Base-by-base conservation (phyloP, 1,140 invertebrate species). In the Aleiodes sp. region DNA sequence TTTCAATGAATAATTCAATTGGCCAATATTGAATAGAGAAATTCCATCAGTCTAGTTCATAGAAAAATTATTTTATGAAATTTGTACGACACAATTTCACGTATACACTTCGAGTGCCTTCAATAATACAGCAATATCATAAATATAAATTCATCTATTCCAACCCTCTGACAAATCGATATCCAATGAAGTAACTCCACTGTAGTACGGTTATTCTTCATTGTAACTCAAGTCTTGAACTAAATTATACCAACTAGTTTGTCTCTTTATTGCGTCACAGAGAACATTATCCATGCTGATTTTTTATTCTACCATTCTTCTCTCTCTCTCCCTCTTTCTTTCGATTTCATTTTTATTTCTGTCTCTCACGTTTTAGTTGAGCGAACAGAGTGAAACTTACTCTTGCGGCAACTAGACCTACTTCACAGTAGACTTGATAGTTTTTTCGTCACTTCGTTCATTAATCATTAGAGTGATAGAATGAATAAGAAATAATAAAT, bases 291-390 rank as follows among this genome's bases (percentile, higher is more conserved):
- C 41, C 46, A 52, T 52, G 1, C 46, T 24, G 46, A 52, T 24
- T 52, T 52, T 52, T n/a, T n/a, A n/a, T n/a, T n/a, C n/a, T n/a
- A n/a, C n/a, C 46, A 52, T 21, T 52, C 46, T 52, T 6, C 26
- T 52, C 41, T 52, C 46, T 21, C 46, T 24, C 46, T 24, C 21
- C 46, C 26, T 10, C 26, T 52, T 24, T 52, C 46, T 24, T 52
- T 52, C 21, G 16, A n/a, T n/a, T n/a, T n/a, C n/a, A n/a, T n/a
- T n/a, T n/a, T n/a, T n/a, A n/a, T n/a, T n/a, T n/a, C n/a, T n/a
- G n/a, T n/a, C n/a, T n/a, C n/a, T 26, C 26, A 19, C 46, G 46
- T 52, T 52, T 52, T 52, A 52, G 46, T 52, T 52, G 46, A 52
- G 12, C 16, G 46, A 52, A 16, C 46, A 52, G n/a, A n/a, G 46